phyloP scores from a whole-genome alignment of 1,140 invertebrate species.

The Whitmania pigra region DNA sequence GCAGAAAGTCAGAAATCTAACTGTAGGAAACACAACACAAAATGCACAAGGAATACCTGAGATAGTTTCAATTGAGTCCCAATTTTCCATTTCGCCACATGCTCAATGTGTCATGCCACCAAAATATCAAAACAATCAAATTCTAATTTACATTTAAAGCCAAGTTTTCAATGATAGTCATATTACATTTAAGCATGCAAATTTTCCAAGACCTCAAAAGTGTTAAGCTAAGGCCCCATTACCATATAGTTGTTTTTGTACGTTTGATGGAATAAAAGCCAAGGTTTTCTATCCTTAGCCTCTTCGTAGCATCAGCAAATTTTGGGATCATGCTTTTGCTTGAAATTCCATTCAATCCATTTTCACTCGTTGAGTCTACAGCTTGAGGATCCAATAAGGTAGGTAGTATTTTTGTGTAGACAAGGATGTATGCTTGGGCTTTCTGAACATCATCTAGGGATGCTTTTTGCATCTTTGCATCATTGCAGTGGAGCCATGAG shows the following conservation, averaged over 20 bases:
- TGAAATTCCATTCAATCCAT: too few relatives aligned
- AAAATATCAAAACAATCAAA: too few relatives aligned
- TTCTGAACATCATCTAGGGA: slow-evolving; percentile 30
- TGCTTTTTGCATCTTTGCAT: slow-evolving; percentile 29
- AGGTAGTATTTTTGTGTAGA: slow-evolving; percentile 27
- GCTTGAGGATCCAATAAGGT: background rate
- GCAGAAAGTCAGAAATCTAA: too few relatives aligned
- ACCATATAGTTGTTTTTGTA: slow-evolving; percentile 11
- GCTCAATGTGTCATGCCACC: too few relatives aligned
- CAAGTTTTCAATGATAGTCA: too few relatives aligned
- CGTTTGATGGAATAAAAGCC: slow-evolving; percentile 4
- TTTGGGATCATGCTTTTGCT: background rate
- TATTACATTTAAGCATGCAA: too few relatives aligned
- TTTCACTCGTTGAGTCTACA: background rate
- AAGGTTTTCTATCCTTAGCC: background rate
- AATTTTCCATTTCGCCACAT: too few relatives aligned
- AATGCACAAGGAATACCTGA: too few relatives aligned
- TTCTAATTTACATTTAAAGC: too few relatives aligned
- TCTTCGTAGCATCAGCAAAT: slow-evolving; percentile 7
- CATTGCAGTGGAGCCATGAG: slow-evolving; percentile 36
- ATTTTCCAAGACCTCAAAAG: too few relatives aligned
- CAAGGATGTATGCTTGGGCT: slow-evolving; percentile 34
- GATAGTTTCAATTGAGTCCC: too few relatives aligned
- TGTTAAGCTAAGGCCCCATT: background rate
- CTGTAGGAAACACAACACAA: too few relatives aligned